Base-by-base conservation (phyloP, 1,140 invertebrate genomes). In the Zaprionus africanus region DNA sequence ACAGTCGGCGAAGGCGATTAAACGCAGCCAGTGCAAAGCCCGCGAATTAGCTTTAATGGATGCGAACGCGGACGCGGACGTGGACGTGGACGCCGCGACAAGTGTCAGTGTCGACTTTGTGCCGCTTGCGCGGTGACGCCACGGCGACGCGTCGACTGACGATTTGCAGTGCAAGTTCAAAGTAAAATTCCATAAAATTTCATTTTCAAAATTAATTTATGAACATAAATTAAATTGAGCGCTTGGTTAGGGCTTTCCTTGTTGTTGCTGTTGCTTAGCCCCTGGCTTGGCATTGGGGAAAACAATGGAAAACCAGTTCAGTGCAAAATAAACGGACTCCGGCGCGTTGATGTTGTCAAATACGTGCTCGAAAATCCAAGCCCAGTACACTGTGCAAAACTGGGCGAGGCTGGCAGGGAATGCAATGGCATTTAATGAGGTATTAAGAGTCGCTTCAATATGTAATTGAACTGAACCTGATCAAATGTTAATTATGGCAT, bases 131-230 rank as follows among this genome's bases (percentile, higher is more conserved):
- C 24, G 19, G 53, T 31, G 19, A 51, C 46, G 41, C 66, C 28
- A 28, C 38, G 36, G 13, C 36, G 36, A 38, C 36, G 36, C 6
- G n/a, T n/a, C 41, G 41, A 46, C 15, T 28, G 59, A 24, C 61
- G 67, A 36, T 79, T 60, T 70, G 61, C 78, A 76, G 66, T 72
- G 77, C 62, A 78, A 88, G 85, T 90, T 85, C 85, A 90, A 82
- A 90, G 85, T 88, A 72, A 90, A 82, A 79, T 90, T 79, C 85
- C 81, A 85, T 90, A 66, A 85, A 81, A 90, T 79, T 88, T 81
- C 78, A 90, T 88, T 90, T 90, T 90, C 81, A 69, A 79, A 88
- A 90, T 79, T 88, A 88, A 88, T 88, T 88, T 88, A 88, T 88
- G 85, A 81, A 72, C 85, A 88, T 88, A 88, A 88, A 88, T 88